phyloP scores from a whole-genome alignment of 2,888 invertebrate genomes.

The Dascillus cervinus region DNA sequence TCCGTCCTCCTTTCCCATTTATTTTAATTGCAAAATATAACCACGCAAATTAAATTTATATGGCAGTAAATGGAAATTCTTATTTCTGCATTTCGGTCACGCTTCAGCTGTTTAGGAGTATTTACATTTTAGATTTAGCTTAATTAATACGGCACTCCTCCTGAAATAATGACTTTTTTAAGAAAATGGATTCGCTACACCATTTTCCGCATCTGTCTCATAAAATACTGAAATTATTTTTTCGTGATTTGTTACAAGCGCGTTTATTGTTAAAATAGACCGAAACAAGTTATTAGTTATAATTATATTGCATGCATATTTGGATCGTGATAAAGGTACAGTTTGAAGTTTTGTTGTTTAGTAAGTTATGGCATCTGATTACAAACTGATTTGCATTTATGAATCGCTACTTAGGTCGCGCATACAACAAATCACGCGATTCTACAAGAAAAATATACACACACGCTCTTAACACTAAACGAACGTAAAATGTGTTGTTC shows the following conservation, averaged over 20 bases:
- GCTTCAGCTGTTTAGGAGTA: constrained; percentile 30
- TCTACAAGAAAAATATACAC: too few species aligned
- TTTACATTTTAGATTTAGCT: constrained; percentile 34
- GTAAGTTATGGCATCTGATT: constrained; percentile 42
- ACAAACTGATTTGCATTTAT: constrained; percentile 37
- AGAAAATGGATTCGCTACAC: constrained; percentile 25
- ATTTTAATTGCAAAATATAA: constrained; percentile 6
- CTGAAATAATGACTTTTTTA: constrained; percentile 23
- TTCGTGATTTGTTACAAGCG: too few species aligned
- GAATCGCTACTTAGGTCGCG: constrained; percentile 28
- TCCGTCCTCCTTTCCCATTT: too few species aligned
- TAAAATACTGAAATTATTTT: constrained; percentile 25
- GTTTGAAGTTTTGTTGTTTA: constrained; percentile 39
- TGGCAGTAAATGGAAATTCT: constrained; percentile 25
- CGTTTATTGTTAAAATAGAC: constrained; percentile 21
- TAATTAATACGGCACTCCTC: constrained; percentile 30
- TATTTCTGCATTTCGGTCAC: constrained; percentile 32
- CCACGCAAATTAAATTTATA: constrained; percentile 13
- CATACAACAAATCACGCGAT: too few species aligned
- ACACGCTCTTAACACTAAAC: too few species aligned
- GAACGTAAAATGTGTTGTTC: too few species aligned
- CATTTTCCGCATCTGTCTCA: constrained; percentile 24
- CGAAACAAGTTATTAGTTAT: constrained; percentile 38
- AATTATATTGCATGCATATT: constrained; percentile 6
- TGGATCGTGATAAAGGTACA: constrained; percentile 26